Percentiles rank a stretch among this genome's conserved stretches.
Conservation (phyloP, 2,797 vertebrate genomes). For the Phoeniculus purpureus region DNA sequence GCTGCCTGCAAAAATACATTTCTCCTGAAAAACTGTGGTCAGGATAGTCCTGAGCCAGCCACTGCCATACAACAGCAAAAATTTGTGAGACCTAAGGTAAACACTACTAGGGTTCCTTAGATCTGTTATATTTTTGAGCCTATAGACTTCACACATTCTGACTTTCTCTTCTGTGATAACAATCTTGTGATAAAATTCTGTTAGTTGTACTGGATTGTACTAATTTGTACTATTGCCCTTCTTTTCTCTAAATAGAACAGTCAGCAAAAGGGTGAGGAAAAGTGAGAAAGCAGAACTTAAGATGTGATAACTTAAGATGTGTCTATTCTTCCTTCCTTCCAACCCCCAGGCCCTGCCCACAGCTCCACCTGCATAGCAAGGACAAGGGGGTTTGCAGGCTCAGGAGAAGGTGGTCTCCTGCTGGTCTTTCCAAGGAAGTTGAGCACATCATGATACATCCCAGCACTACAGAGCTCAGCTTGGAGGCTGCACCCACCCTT, state of each 20-base stretch:
- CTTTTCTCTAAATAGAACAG: background rate
- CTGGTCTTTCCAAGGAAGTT: background rate
- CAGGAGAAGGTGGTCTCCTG: background rate
- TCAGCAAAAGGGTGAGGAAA: background rate
- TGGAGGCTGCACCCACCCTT: background rate
- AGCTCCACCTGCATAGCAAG: fast-evolving
- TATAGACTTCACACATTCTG: background rate
- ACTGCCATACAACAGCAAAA: background rate
- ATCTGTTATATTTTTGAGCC: background rate
- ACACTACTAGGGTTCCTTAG: background rate
- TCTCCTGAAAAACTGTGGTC: background rate
- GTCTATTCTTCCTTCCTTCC: background rate
- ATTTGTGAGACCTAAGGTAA: background rate
- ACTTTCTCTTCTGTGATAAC: background rate
- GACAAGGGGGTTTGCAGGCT: background rate
- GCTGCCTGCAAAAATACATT: background rate
- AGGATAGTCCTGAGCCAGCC: background rate
- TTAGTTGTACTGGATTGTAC: background rate
- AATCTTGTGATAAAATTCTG: background rate
- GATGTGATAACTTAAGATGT: fast-evolving
- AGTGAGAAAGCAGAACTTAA: background rate
- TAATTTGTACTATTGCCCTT: background rate
- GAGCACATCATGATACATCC: background rate
- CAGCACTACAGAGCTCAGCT: fast-evolving
- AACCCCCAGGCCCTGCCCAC: fast-evolving